Base-by-base conservation (phyloP, 53 echinoderm and acorn worm species). In the Paracentrotus lividus region DNA sequence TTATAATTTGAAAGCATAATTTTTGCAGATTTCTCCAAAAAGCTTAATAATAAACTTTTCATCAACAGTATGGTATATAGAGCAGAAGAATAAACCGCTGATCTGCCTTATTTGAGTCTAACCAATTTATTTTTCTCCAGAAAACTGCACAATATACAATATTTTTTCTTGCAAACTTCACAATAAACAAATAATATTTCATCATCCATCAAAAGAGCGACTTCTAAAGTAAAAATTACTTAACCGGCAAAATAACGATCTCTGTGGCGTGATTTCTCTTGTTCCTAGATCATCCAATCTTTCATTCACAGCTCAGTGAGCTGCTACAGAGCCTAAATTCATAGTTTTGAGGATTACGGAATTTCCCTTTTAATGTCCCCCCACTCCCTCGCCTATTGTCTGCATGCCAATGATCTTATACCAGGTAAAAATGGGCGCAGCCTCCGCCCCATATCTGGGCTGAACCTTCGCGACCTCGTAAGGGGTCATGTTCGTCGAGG, bases 401-500 rank as follows among this genome's bases (percentile, higher is more conserved):
- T 69, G 69, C 8, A 31, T 69, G 69, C 69, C 69, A 69, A 1
- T 16, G 36, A 2, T 29, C 29, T 61, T 8, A 8, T 29, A 61
- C 61, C 69, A 69, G 69, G 69, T 69, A 69, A 36, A 69, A 36
- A 15, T 69, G 69, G 69, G 69, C 36, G 69, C 69, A 69, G 69
- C 34, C 69, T 69, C 69, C 69, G 69, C 69, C 69, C 69, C 69
- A 69, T 38, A 69, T 69, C 69, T 69, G 69, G 69, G 69, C 36
- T 69, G 69, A 69, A 69, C 69, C 69, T 2, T 4, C 34, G 15
- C 38, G 69, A 69, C 69, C 69, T 38, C 69, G 38, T 38, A 38
- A 3, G 16, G 69, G 69, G 69, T 69, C 38, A 38, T 69, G 69
- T 69, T 69, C 69, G 69, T 69, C 69, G 36, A 69, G 69, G 69